Percentiles rank a stretch among this genome's conserved stretches.
Conservation (phyloP, 2,797 vertebrate genomes). For the Poliocrania exsul region DNA sequence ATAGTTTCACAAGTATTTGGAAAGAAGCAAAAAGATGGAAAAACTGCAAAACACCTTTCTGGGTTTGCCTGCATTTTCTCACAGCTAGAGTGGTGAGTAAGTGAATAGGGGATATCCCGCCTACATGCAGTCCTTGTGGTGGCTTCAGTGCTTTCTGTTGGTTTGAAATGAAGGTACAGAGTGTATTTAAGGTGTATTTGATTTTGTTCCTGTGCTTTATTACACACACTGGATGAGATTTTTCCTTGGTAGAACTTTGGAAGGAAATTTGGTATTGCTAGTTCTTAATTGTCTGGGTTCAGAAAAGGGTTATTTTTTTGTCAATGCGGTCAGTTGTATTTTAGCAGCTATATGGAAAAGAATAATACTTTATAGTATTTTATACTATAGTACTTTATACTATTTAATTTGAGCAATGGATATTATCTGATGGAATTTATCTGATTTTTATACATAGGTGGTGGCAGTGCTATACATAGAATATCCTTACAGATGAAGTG, state of each 20-base stretch:
- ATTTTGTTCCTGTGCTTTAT: neutral
- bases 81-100: neutral
- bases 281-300: neutral
- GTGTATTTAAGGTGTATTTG: neutral
- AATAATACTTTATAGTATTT: neutral
- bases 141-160: neutral
- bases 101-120: neutral
- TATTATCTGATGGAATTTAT: neutral
- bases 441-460: neutral
- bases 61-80: neutral
- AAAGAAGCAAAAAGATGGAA: neutral
- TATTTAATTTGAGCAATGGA: neutral
- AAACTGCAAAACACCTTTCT: neutral
- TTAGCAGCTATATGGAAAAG: neutral
- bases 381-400: no score
- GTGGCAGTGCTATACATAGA: neutral
- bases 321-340: neutral
- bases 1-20: neutral
- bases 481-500: neutral
- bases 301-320: neutral
- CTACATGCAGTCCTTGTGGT: fast-evolving
- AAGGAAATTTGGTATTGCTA: neutral
- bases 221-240: fast-evolving
- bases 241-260: neutral
- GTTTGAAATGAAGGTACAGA: neutral